Conservation (phyloP, 1,140 invertebrate species). For the Drosophila erecta region DNA sequence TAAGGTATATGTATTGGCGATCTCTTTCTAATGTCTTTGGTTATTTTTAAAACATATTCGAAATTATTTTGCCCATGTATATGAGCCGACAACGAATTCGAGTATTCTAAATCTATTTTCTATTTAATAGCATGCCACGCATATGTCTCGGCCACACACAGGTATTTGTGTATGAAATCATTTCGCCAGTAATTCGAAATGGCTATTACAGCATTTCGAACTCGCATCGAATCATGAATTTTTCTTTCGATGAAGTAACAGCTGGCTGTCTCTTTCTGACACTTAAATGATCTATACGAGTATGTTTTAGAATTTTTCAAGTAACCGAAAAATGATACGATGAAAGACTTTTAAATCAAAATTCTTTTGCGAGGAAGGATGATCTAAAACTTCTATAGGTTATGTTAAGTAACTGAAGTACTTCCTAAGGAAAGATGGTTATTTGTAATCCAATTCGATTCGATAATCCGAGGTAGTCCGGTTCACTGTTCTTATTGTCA, state of each 20-base stretch:
- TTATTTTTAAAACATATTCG: constrained; percentile 82
- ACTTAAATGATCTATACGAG: constrained; percentile 19
- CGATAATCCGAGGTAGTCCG: constrained; percentile 67
- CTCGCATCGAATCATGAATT: constrained; percentile 18
- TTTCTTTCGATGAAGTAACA: constrained; percentile 53
- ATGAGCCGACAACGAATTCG: constrained; percentile 45
- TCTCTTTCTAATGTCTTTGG: constrained; percentile 69
- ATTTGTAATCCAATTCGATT: constrained; percentile 70
- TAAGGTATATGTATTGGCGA: constrained; percentile 42
- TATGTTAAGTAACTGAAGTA: constrained; percentile 45
- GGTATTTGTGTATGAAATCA: constrained; percentile 67
- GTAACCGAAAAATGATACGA: not conserved
- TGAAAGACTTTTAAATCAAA: not conserved
- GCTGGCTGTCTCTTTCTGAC: constrained; percentile 48
- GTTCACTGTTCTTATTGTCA: constrained; percentile 54
- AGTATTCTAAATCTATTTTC: constrained; percentile 40
- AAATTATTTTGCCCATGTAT: constrained; percentile 70
- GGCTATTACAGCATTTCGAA: constrained; percentile 56
- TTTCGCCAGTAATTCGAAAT: constrained; percentile 72
- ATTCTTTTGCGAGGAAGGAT: not conserved
- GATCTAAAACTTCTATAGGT: constrained; percentile 13
- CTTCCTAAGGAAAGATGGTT: constrained; percentile 32
- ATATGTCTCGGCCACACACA: constrained; percentile 53
- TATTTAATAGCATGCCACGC: constrained; percentile 53
- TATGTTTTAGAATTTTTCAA: not conserved